These are phyloP conservation scores for Tragelaphus imberbis DNA, from an alignment of 2,113 vertebrate genomes.

Conservation along the genomic window DNA sequence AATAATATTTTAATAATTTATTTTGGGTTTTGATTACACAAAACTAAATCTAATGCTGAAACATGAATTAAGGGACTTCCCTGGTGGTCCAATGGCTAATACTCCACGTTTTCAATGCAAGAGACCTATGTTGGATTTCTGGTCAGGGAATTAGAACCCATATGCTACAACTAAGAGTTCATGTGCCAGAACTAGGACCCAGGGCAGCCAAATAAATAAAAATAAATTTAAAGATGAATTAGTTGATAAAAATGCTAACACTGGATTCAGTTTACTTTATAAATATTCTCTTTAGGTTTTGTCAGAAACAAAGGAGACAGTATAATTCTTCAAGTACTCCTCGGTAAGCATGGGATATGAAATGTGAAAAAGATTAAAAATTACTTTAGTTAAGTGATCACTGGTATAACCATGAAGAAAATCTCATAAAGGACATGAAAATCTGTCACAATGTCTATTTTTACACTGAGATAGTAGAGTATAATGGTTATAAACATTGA, in stretches of 20 bases:
- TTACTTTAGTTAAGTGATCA: background rate
- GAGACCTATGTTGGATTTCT: background rate
- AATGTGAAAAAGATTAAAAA: background rate
- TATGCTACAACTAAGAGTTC: background rate
- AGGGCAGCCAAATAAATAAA: background rate
- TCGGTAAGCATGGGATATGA: background rate
- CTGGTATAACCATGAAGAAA: background rate
- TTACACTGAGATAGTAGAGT: background rate
- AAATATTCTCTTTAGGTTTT: background rate
- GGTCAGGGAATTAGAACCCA: background rate
- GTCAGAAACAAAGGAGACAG: background rate
- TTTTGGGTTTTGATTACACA: background rate
- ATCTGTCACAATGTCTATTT: background rate
- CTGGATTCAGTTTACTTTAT: background rate
- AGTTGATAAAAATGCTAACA: background rate
- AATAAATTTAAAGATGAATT: background rate
- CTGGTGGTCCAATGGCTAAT: background rate
- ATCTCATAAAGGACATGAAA: background rate
- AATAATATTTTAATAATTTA: conserved; percentile 12
- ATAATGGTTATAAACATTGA: background rate
- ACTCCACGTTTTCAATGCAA: background rate
- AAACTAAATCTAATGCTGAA: conserved; percentile 61
- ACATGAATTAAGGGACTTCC: background rate
- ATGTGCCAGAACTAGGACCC: background rate
- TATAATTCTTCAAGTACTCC: background rate